These are phyloP conservation scores for Cardinalis cardinalis DNA, from an alignment of 2,113 vertebrate genomes.

Conservation along the genomic window DNA sequence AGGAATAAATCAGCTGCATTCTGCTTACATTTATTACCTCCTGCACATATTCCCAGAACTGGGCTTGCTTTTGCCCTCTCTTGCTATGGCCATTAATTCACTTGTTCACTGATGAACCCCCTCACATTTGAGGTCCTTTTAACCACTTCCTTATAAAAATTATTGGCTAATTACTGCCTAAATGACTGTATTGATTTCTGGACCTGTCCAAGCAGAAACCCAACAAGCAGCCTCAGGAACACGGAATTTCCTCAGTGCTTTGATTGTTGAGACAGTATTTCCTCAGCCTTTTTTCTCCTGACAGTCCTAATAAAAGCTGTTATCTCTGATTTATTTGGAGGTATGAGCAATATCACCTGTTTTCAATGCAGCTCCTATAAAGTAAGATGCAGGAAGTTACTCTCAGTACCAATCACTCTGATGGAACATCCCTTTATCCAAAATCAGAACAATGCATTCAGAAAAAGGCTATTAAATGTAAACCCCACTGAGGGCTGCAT, in stretches of 20 bases:
- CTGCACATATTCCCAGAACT: background rate
- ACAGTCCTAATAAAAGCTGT: background rate
- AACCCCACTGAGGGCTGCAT: background rate
- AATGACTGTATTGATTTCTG: conserved; percentile 8
- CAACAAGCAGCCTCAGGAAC: background rate
- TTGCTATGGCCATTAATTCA: background rate
- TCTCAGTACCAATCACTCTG: background rate
- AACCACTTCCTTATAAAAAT: conserved; percentile 12
- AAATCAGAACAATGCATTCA: background rate
- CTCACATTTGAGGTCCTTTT: background rate
- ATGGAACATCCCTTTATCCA: background rate
- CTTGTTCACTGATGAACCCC: background rate
- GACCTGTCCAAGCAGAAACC: background rate
- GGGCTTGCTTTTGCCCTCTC: background rate
- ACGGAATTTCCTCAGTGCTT: background rate
- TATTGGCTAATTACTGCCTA: conserved; percentile 6
- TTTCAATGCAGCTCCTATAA: background rate
- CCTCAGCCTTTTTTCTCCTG: background rate
- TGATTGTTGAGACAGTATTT: background rate
- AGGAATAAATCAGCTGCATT: background rate
- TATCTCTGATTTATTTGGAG: background rate
- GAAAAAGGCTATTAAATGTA: background rate
- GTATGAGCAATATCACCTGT: background rate
- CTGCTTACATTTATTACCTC: background rate
- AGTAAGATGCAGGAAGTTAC: background rate